phyloP scores from a whole-genome alignment of 2,797 vertebrate species.

The Xiphophorus birchmanni region DNA sequence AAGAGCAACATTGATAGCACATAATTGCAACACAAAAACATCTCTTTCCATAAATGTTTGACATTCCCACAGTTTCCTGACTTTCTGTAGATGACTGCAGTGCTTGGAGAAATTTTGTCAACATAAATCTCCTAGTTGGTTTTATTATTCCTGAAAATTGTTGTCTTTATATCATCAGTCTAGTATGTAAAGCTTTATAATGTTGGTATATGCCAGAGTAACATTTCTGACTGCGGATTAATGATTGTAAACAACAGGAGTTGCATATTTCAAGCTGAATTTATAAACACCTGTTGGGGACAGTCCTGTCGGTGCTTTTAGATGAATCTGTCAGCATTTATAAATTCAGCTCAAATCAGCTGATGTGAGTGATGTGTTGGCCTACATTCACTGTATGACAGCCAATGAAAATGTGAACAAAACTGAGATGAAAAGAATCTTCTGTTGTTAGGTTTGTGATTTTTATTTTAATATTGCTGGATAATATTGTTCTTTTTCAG shows the following conservation, averaged over 20 bases:
- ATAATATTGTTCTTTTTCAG: background rate
- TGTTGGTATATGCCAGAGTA: background rate
- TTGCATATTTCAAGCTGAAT: background rate
- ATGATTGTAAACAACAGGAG: background rate
- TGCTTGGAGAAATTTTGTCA: background rate
- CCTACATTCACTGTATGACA: background rate
- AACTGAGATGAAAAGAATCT: background rate
- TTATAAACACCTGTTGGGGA: background rate
- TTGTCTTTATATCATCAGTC: background rate
- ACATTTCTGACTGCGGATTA: background rate
- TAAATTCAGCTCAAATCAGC: background rate
- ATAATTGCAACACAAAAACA: background rate
- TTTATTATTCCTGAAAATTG: background rate
- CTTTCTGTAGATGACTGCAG: background rate
- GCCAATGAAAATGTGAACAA: background rate
- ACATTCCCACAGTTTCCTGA: background rate
- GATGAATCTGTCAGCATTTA: background rate
- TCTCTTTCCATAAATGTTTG: background rate
- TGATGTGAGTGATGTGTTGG: background rate
- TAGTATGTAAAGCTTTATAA: background rate
- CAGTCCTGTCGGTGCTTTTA: background rate
- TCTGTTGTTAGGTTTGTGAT: background rate
- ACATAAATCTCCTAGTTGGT: background rate
- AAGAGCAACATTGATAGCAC: background rate
- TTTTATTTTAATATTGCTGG: background rate